Evolutionary conservation across 2,113 vertebrate genomes (phyloP).

Genomic region (Podarcis muralis): DNA sequence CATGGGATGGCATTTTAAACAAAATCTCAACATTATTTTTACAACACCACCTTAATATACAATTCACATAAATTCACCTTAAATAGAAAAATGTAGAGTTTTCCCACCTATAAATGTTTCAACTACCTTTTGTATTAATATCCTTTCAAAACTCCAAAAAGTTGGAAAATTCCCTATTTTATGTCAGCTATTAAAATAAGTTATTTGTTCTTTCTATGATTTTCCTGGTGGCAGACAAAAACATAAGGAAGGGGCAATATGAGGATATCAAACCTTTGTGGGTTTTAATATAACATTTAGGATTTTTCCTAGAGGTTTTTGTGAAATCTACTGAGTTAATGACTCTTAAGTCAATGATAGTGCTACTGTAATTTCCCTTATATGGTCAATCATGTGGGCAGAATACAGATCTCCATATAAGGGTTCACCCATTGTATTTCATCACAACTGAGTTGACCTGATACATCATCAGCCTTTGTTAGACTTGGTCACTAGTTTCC

Average conservation of each 20-base stretch:
- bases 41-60: neutral
- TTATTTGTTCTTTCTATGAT: neutral
- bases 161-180: neutral
- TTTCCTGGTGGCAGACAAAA: neutral
- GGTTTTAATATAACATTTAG: neutral
- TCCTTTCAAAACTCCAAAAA: neutral
- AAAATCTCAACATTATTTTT: neutral
- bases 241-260: neutral
- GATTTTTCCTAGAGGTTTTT: neutral
- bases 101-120: neutral
- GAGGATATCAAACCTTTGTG: neutral
- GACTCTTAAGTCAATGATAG: neutral
- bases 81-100: neutral
- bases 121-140: neutral
- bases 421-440: neutral
- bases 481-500: neutral
- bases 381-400: neutral
- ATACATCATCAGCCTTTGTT: conserved; percentile 6
- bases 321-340: neutral
- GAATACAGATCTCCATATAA: neutral
- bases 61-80: neutral
- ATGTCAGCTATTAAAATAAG: neutral
- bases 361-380: neutral
- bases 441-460: neutral
- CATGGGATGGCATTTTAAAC: neutral